Evolutionary conservation across 2,113 vertebrate genomes (phyloP).

Genomic region (Candoia aspera): DNA sequence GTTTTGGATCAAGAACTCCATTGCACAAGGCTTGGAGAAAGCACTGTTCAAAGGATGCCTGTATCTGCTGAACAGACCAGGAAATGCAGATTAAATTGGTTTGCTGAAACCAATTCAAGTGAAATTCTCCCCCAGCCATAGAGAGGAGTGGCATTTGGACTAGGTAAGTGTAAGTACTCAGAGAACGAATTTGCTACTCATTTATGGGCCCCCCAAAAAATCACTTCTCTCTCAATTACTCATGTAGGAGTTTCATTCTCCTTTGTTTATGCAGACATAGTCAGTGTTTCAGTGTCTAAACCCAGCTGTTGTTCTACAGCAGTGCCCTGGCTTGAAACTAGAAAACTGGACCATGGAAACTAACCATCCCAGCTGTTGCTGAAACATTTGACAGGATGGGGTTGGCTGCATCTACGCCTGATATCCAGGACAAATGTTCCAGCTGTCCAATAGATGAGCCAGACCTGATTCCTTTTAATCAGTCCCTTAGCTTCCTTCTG

Average conservation of each 20-base stretch:
- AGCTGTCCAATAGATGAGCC: slow-evolving; percentile 6
- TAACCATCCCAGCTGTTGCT: not conserved
- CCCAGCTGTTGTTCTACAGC: no score
- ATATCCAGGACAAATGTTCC: not conserved
- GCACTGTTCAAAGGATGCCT: not conserved
- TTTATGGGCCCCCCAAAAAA: no score
- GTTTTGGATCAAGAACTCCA: not conserved
- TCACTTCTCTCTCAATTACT: not conserved
- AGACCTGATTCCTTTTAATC: slow-evolving; percentile 15
- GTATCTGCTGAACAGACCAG: not conserved
- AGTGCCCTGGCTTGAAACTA: not conserved
- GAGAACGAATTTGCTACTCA: not conserved
- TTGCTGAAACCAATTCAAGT: not conserved
- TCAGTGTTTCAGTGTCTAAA: not conserved
- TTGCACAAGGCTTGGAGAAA: not conserved
- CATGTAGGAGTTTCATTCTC: not conserved
- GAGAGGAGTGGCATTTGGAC: not conserved
- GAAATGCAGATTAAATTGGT: not conserved
- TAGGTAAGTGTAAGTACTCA: not conserved
- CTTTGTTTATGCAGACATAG: not conserved
- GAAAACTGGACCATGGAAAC: not conserved
- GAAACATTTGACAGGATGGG: not conserved
- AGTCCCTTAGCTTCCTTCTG: slow-evolving; percentile 26
- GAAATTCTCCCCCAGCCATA: not conserved
- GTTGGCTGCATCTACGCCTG: not conserved